These are phyloP conservation scores for Horisme vitalbata DNA, from an alignment of 2,888 invertebrate genomes.

Conservation along the genomic window DNA sequence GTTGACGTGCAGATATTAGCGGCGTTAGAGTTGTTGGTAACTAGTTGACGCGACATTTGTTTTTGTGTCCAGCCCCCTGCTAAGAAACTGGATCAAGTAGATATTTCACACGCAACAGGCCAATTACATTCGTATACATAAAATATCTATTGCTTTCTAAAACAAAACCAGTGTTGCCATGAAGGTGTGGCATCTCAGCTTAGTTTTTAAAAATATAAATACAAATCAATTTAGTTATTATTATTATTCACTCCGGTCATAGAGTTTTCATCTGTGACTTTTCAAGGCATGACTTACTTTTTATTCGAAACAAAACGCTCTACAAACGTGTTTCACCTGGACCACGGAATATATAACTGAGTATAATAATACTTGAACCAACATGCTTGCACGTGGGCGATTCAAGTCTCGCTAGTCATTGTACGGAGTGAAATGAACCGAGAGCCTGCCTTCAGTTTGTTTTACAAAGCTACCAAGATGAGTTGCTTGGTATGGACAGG, in stretches of 20 bases:
- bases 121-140: neutral
- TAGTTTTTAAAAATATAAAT: too few species aligned
- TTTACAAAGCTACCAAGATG: slow-evolving; percentile 35
- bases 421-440: slow-evolving; percentile 20
- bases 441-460: slow-evolving; percentile 27
- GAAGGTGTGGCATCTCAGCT: too few species aligned
- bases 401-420: slow-evolving; percentile 18
- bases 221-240: too few species aligned
- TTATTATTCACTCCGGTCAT: too few species aligned
- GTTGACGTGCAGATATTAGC: slow-evolving; percentile 33
- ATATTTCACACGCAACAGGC: neutral
- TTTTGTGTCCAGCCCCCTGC: slow-evolving; percentile 16
- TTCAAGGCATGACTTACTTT: neutral
- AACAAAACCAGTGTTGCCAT: too few species aligned
- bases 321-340: slow-evolving; percentile 11
- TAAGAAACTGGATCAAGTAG: slow-evolving; percentile 2
- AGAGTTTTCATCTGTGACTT: neutral
- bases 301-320: neutral
- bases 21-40: slow-evolving; percentile 22
- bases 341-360: slow-evolving; percentile 3
- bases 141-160: too few species aligned
- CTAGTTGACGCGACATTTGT: slow-evolving; percentile 30
- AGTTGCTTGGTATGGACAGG: slow-evolving; percentile 31
- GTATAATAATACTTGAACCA: neutral
- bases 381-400: slow-evolving; percentile 14